Evolutionary conservation across 2,888 invertebrate species (phyloP), one percentile per base, ranked within the genome.

Genomic region (Cheilosia vernalis): DNA sequence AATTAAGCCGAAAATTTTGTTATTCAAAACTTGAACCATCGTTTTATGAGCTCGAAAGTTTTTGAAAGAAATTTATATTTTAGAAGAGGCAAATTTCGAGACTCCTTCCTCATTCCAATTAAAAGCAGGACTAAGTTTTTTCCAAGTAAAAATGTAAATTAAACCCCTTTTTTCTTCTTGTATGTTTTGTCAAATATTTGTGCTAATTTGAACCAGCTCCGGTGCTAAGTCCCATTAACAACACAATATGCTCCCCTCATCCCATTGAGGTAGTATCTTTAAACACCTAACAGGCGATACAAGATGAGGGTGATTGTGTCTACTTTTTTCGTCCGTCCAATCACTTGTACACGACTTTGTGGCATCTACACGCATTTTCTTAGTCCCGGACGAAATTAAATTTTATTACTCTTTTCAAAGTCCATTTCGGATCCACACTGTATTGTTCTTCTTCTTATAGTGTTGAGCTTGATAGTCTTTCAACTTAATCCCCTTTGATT

Each of bases 401-500:
- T 73, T 73, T 63, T 69, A 79, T 83, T 73, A 63, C 78, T 83
- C 5, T 72, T 79, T 67, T 58, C 79, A 30, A 51, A 79, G 73
- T 67, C 67, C 72, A 70, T 69, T 83, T 63, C 47, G 42, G 56
- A 73, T 81, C 47, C n/a, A 70, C 17, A 10, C 49, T 33, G 55
- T 61, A 55, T 37, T 58, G 24, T 55, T 66, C 15, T 51, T 61
- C 49, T 55, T 49, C 21, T 17, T 24, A 9, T 9, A 63, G 69
- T 66, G 55, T 74, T 69, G 64, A 63, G 70, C 53, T 79, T 64
- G 70, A 70, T 82, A 64, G 74, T 80, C 63, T 84, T 79, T 66
- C 33, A 66, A 74, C 53, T 60, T 80, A 85, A 80, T 80, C 84
- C 74, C 49, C 80, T 80, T 80, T 80, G 53, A 78, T 77, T 83